phyloP scores from a whole-genome alignment of 1,140 invertebrate genomes.

The Neuroterus valhalla region DNA sequence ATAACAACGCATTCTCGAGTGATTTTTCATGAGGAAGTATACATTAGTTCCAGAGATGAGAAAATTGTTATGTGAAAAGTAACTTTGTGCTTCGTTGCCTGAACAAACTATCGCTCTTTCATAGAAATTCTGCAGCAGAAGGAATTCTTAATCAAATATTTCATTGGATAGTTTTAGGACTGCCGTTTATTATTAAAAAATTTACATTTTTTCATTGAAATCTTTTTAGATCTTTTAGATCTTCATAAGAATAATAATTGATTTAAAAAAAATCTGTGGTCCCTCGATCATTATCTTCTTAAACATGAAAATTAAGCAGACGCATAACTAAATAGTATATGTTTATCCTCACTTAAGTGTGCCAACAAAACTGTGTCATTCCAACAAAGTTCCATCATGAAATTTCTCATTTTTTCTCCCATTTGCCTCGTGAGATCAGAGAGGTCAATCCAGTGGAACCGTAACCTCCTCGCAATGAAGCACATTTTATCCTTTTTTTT shows the following conservation, averaged over 20 bases:
- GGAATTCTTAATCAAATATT: not conserved
- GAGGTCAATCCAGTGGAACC: not conserved
- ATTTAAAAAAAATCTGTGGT: too few species aligned
- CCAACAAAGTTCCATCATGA: not conserved
- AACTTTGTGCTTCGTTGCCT: not conserved
- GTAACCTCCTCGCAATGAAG: not conserved
- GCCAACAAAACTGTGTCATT: not conserved
- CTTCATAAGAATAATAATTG: too few species aligned
- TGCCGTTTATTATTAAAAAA: too few species aligned
- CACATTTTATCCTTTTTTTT: too few species aligned
- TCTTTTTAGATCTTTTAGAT: too few species aligned
- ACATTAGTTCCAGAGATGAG: slow-evolving; percentile 28
- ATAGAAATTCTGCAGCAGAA: not conserved
- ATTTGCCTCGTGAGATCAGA: not conserved
- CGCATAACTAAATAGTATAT: not conserved
- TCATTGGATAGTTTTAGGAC: not conserved
- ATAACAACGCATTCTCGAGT: slow-evolving; percentile 2
- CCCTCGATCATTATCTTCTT: not conserved
- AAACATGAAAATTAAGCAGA: not conserved
- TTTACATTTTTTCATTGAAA: too few species aligned
- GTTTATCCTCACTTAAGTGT: not conserved
- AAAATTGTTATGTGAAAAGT: not conserved
- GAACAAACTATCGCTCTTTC: not conserved
- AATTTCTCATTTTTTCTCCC: not conserved
- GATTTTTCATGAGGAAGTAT: slow-evolving; percentile 5